phyloP scores from a whole-genome alignment of 2,888 invertebrate genomes.

The Coelogynopora nodosa region DNA sequence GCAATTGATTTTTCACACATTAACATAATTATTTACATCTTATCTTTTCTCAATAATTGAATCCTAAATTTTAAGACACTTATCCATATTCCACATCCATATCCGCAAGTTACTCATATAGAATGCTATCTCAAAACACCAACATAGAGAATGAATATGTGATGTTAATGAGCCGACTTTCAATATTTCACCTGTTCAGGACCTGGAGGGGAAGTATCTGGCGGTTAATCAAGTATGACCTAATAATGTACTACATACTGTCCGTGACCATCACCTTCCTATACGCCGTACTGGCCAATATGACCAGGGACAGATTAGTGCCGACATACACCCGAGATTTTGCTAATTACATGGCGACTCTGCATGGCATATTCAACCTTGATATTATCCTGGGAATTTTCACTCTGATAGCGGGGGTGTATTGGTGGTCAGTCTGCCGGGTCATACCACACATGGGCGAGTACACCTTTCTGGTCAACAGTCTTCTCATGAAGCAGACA shows the following conservation, averaged over 20 bases:
- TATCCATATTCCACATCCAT: too few relatives aligned
- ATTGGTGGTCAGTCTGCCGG: background rate
- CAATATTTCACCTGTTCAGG: background rate
- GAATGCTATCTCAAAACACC: too few relatives aligned
- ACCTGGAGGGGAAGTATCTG: background rate
- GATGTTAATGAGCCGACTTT: too few relatives aligned
- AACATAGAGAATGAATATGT: too few relatives aligned
- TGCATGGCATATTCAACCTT: background rate
- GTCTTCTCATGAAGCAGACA: background rate
- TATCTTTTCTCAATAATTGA: too few relatives aligned
- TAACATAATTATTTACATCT: too few relatives aligned
- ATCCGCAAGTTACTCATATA: too few relatives aligned
- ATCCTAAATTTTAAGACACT: too few relatives aligned
- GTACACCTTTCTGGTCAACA: background rate
- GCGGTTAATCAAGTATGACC: background rate
- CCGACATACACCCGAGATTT: background rate
- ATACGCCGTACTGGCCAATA: background rate
- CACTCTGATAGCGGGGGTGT: background rate
- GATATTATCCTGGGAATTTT: background rate
- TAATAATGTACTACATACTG: background rate
- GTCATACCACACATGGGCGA: background rate
- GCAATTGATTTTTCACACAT: too few relatives aligned
- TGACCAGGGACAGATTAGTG: background rate
- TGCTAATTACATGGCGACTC: background rate
- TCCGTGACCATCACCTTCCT: background rate